phyloP scores from a whole-genome alignment of 2,113 vertebrate species.

The Stegostoma tigrinum region DNA sequence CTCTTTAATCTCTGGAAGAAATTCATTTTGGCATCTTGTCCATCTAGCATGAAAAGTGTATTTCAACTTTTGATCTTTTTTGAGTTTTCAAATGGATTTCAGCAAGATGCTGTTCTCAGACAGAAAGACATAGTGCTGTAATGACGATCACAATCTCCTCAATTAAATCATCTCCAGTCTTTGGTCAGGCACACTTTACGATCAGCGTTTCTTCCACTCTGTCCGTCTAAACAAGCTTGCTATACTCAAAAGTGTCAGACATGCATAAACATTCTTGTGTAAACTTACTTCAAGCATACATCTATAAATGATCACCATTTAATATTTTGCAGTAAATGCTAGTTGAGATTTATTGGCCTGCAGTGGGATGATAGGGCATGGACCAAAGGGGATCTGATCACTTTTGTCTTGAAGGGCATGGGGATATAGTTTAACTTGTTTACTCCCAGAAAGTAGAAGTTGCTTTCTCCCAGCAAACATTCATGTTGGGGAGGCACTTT shows the following conservation, averaged over 20 bases:
- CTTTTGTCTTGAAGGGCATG: background rate
- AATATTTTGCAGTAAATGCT: background rate
- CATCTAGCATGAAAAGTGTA: background rate
- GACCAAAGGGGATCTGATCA: background rate
- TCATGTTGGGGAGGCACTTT: background rate
- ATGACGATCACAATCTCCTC: background rate
- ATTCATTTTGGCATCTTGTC: background rate
- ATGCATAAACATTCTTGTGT: background rate
- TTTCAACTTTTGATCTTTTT: constrained; percentile 13
- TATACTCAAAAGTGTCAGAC: background rate
- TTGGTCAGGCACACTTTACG: background rate
- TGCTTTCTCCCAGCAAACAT: background rate
- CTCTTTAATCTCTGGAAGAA: constrained; percentile 10
- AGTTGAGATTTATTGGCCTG: background rate
- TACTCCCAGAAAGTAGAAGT: background rate
- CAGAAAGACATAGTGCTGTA: background rate
- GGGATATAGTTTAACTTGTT: background rate
- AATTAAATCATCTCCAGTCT: background rate
- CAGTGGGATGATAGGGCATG: background rate
- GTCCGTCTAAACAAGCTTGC: background rate
- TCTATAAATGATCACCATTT: background rate
- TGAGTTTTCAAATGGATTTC: background rate
- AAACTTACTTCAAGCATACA: background rate
- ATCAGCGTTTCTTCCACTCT: background rate
- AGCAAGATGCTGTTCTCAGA: background rate